A percentile compares a stretch with the other conserved stretches of the same genome.
These are phyloP conservation scores for Drosophila subquinaria DNA, from an alignment of 2,888 invertebrate genomes.

Conservation along the genomic window DNA sequence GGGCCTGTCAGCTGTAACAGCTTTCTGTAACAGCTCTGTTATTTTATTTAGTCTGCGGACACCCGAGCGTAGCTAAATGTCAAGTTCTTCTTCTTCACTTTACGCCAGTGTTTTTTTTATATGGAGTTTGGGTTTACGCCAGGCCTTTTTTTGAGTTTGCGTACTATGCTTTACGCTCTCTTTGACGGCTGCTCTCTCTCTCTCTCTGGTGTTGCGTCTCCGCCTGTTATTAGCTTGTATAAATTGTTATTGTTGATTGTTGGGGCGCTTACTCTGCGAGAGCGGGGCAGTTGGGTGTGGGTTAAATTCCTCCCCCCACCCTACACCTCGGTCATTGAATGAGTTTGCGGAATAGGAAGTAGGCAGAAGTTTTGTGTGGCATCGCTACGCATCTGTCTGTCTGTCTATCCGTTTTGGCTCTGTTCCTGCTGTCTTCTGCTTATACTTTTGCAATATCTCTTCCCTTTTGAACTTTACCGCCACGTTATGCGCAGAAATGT, in stretches of 20 bases:
- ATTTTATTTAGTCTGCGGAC: too few relatives aligned
- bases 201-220: constrained; percentile 18
- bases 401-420: neutral
- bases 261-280: constrained; percentile 40
- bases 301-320: constrained; percentile 7
- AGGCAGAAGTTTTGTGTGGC: constrained; percentile 13
- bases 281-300: constrained; percentile 41
- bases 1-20: too few relatives aligned
- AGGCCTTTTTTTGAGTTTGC: too few relatives aligned
- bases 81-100: too few relatives aligned
- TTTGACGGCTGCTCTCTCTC: constrained; percentile 7
- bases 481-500: constrained; percentile 15
- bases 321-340: constrained; percentile 13
- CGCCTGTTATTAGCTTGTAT: constrained; percentile 43
- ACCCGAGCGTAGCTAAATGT: too few relatives aligned
- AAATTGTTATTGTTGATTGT: constrained; percentile 63
- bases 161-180: too few relatives aligned
- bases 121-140: too few relatives aligned
- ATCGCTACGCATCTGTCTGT: constrained; percentile 29
- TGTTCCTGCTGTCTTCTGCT: neutral
- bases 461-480: neutral
- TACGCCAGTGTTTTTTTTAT: too few relatives aligned
- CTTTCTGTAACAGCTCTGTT: too few relatives aligned
- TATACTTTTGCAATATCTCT: neutral
- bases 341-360: constrained; percentile 24